These are phyloP conservation scores for Leptinotarsa undecemlineata DNA, from an alignment of 1,140 invertebrate species.

Conservation along the genomic window DNA sequence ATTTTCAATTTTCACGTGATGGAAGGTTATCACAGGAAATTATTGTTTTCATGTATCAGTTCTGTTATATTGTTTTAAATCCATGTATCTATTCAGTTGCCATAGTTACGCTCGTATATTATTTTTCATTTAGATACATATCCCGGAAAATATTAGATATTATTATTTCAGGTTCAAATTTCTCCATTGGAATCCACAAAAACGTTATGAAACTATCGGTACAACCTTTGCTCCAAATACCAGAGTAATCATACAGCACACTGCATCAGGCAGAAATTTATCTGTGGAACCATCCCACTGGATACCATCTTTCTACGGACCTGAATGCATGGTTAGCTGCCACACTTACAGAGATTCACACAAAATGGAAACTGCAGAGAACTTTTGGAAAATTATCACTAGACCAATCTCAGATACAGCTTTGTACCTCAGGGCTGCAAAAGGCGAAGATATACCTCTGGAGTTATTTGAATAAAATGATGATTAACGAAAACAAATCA, in stretches of 20 bases:
- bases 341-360: conserved; percentile 48
- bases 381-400: conserved; percentile 47
- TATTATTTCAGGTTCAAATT: conserved; percentile 44
- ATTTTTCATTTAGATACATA: no score
- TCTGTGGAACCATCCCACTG: conserved; percentile 42
- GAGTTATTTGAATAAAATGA: conserved; percentile 39
- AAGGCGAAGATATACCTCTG: conserved; percentile 44
- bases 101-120: no score
- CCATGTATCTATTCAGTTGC: no score
- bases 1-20: no score
- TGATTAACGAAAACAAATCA: not conserved
- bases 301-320: conserved; percentile 51
- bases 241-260: conserved; percentile 49
- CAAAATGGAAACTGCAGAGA: conserved; percentile 50
- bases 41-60: no score
- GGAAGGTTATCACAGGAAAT: no score
- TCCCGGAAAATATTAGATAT: no score
- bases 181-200: conserved; percentile 44
- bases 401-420: conserved; percentile 37
- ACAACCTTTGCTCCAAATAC: conserved; percentile 41
- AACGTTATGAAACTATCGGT: conserved; percentile 44
- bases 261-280: conserved; percentile 49
- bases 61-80: no score
- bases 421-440: conserved; percentile 43
- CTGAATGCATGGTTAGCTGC: conserved; percentile 47